Conservation (phyloP, 2,113 vertebrate genomes). For the Xenopus laevis region DNA sequence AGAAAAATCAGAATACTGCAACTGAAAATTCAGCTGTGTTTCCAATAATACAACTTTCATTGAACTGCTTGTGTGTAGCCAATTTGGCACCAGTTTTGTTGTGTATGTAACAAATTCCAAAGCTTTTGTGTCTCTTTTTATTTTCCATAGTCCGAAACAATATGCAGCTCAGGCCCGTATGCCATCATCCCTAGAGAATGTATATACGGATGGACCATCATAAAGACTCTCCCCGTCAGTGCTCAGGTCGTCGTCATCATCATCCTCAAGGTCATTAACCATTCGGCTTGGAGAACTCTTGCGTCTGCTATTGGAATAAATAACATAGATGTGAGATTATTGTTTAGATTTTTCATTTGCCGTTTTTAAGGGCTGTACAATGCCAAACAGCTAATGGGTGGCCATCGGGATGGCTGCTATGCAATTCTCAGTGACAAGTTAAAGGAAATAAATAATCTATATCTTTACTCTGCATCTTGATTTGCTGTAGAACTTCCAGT, state of each 20-base stretch:
- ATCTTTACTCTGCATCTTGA: no score
- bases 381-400: no score
- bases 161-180: constrained; percentile 49
- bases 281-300: constrained; percentile 78
- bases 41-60: background rate
- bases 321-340: background rate
- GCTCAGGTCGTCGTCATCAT: constrained; percentile 75
- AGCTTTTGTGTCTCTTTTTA: background rate
- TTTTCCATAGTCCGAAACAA: constrained; percentile 4
- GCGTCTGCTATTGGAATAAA: constrained; percentile 63
- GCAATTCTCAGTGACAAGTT: no score
- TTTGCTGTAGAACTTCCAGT: no score
- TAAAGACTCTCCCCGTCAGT: constrained; percentile 85
- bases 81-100: background rate
- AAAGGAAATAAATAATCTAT: no score
- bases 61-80: background rate
- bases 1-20: constrained; percentile 8
- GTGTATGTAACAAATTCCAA: background rate
- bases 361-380: no score
- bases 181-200: constrained; percentile 70
- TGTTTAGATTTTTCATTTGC: no score
- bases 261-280: constrained; percentile 71
- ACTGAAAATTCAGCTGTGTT: constrained; percentile 15
- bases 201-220: constrained; percentile 73
- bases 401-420: no score